phyloP scores from a whole-genome alignment of 2,113 vertebrate species.

The Hylia prasina region DNA sequence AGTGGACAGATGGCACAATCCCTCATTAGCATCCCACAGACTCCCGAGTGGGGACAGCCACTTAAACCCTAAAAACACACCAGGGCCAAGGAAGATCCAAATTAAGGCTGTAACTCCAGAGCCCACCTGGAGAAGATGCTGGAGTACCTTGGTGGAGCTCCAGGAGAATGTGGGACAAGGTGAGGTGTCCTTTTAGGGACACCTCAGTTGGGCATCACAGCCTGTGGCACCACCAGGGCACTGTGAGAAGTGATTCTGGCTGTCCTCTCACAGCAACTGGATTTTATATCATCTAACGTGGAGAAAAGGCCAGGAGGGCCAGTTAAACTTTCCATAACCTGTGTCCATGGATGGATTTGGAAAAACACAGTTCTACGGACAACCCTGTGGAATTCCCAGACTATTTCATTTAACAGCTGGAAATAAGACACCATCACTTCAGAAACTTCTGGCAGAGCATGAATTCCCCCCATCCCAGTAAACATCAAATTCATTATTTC shows the following conservation, averaged over 20 bases:
- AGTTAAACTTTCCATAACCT: neutral
- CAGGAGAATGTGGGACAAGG: neutral
- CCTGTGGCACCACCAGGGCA: neutral
- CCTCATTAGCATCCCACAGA: constrained; percentile 46
- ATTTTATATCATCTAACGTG: accelerated
- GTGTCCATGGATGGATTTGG: neutral
- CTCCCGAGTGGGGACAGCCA: neutral
- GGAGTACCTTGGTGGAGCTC: neutral
- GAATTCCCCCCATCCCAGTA: neutral
- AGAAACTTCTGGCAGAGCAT: neutral
- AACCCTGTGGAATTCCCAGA: neutral
- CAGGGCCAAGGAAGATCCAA: neutral
- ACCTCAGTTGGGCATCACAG: accelerated
- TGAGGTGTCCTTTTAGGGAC: accelerated
- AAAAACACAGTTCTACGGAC: accelerated
- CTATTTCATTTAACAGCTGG: neutral
- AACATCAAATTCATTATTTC: neutral
- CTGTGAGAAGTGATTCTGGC: neutral
- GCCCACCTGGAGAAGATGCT: accelerated
- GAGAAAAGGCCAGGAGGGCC: neutral
- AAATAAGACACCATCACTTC: neutral
- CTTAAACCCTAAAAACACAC: neutral
- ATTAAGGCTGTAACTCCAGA: accelerated
- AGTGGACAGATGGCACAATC: constrained; percentile 54
- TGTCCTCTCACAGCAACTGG: neutral